Evolutionary conservation across 2,797 vertebrate genomes (phyloP).

Genomic region (Sebastolobus altivelis): DNA sequence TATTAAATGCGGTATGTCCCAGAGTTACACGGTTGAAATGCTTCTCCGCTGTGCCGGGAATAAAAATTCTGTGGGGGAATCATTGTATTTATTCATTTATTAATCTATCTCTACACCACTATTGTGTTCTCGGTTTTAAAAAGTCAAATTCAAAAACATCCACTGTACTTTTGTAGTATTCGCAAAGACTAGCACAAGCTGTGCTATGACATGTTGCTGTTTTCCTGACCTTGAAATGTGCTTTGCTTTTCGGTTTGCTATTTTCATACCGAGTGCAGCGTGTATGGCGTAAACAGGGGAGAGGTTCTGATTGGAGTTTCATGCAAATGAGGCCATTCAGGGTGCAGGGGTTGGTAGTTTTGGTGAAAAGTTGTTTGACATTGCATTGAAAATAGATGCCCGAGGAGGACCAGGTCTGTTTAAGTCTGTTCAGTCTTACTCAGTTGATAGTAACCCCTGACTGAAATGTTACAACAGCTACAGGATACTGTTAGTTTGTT

Average conservation of each 20-base stretch:
- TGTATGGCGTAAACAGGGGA: conserved; percentile 2
- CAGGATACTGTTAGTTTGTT: not conserved
- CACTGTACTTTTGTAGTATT: conserved; percentile 11
- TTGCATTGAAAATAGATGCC: not conserved
- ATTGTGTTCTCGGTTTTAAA: conserved; percentile 23
- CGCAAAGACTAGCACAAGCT: conserved; percentile 11
- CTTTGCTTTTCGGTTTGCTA: conserved; percentile 35
- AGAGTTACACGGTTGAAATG: conserved; percentile 35
- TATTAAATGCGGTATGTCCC: conserved; percentile 60
- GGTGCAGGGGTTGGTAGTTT: conserved; percentile 12
- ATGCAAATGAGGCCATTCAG: conserved; percentile 43
- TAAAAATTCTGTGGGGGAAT: conserved; percentile 19
- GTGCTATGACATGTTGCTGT: conserved; percentile 11
- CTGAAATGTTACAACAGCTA: conserved; percentile 9
- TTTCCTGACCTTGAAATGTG: conserved; percentile 57
- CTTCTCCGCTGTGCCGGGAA: conserved; percentile 22
- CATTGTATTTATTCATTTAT: conserved; percentile 33
- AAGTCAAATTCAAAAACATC: conserved; percentile 40
- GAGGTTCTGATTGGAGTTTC: conserved; percentile 24
- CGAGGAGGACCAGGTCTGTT: not conserved
- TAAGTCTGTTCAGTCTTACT: not conserved
- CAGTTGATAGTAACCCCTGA: not conserved
- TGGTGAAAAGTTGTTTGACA: conserved; percentile 26
- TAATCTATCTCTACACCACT: conserved; percentile 1
- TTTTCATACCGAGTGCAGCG: conserved; percentile 36